These are phyloP conservation scores for Tenthredo livida DNA, from an alignment of 2,888 invertebrate genomes.

Conservation along the genomic window DNA sequence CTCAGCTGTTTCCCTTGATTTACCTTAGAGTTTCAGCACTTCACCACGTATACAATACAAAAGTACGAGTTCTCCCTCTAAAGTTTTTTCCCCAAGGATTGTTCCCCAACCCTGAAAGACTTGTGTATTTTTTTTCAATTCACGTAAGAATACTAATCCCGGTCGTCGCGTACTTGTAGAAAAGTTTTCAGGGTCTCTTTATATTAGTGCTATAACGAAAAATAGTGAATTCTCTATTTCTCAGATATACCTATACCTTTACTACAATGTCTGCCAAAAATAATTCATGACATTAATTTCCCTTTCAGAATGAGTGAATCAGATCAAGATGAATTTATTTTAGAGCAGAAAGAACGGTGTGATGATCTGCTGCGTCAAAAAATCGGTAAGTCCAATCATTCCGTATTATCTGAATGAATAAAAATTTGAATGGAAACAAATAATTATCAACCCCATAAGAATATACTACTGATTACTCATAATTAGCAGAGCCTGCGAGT, in stretches of 20 bases:
- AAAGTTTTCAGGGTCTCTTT: background rate
- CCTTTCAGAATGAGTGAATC: conserved; percentile 55
- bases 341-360: conserved; percentile 56
- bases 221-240: background rate
- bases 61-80: background rate
- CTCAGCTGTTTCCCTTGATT: background rate
- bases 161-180: background rate
- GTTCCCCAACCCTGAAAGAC: background rate
- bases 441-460: background rate
- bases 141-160: background rate
- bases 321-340: conserved; percentile 56
- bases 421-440: no score
- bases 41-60: background rate
- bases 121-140: background rate
- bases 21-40: background rate
- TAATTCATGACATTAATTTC: conserved; percentile 6
- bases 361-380: conserved; percentile 52
- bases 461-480: background rate
- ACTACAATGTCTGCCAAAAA: background rate
- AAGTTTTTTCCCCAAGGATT: background rate
- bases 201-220: background rate
- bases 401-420: background rate
- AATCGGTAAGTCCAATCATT: conserved; percentile 22
- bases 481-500: background rate
- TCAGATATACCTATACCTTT: background rate